Conservation (phyloP, 1,140 invertebrate genomes). For the Archegozetes longisetosus region DNA sequence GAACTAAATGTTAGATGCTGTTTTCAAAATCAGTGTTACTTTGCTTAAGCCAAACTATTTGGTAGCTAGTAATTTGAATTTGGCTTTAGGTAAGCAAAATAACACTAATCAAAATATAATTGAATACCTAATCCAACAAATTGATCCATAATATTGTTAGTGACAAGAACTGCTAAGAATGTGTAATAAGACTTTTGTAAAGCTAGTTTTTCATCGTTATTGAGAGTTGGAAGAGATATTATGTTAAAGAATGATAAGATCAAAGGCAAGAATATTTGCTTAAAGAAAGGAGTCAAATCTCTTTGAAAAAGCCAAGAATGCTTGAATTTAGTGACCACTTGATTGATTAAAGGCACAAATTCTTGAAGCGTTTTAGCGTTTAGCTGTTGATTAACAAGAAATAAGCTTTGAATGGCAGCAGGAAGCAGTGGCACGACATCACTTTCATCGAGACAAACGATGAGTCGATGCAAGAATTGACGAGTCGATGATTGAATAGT, state of each 20-base stretch:
- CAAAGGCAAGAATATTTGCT: conserved; percentile 37
- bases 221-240: conserved; percentile 29
- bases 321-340: conserved; percentile 43
- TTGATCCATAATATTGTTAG: conserved; percentile 35
- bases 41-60: conserved; percentile 20
- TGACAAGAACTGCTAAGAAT: conserved; percentile 37
- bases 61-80: conserved; percentile 3
- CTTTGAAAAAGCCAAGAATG: conserved; percentile 32
- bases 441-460: conserved; percentile 38
- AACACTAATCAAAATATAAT: too few species aligned
- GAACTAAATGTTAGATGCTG: too few species aligned
- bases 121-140: conserved; percentile 32
- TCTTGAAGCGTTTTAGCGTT: conserved; percentile 34
- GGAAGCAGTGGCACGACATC: conserved; percentile 41
- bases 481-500: conserved; percentile 32
- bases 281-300: conserved; percentile 37
- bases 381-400: conserved; percentile 26
- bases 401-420: conserved; percentile 31
- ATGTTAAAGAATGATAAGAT: conserved; percentile 33
- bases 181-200: conserved; percentile 38
- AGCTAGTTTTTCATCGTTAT: conserved; percentile 35
- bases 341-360: conserved; percentile 42
- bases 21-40: too few species aligned
- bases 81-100: background rate
- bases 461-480: conserved; percentile 42